phyloP scores from a whole-genome alignment of 2,797 vertebrate species.

The Luscinia luscinia region DNA sequence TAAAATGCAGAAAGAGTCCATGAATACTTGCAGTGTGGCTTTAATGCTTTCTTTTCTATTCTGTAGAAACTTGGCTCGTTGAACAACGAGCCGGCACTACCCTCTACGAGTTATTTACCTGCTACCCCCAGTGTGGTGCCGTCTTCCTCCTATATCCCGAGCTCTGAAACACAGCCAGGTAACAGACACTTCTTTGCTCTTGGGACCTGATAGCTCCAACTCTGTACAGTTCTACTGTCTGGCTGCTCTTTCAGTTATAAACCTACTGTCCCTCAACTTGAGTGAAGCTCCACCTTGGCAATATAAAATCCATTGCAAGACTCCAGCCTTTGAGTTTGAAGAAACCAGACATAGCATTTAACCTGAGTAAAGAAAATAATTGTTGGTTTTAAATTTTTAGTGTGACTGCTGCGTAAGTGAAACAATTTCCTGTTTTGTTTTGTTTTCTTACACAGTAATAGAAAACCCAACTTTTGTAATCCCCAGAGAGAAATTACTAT shows the following conservation, averaged over 20 bases:
- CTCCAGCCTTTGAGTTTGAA: neutral
- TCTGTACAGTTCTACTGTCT: neutral
- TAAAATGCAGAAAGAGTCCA: neutral
- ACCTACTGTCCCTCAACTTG: neutral
- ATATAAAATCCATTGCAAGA: neutral
- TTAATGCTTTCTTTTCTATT: neutral
- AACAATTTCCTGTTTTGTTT: neutral
- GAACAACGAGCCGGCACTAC: constrained; percentile 90
- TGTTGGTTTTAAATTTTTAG: neutral
- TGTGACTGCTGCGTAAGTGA: neutral
- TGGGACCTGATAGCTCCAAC: neutral
- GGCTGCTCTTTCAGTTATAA: neutral
- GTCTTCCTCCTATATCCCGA: constrained; percentile 94
- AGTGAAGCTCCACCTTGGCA: neutral
- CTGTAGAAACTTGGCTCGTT: constrained; percentile 92
- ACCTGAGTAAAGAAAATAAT: neutral
- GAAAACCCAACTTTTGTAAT: neutral
- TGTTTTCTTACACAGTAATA: neutral
- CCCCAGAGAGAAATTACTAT: neutral
- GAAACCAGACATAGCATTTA: neutral
- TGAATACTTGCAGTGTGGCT: neutral
- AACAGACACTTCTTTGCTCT: neutral
- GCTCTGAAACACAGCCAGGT: constrained; percentile 93
- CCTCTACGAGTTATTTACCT: constrained; percentile 95
- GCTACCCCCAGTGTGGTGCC: constrained; percentile 97